Conservation (phyloP, 2,797 vertebrate genomes). For the Erpetoichthys calabaricus region DNA sequence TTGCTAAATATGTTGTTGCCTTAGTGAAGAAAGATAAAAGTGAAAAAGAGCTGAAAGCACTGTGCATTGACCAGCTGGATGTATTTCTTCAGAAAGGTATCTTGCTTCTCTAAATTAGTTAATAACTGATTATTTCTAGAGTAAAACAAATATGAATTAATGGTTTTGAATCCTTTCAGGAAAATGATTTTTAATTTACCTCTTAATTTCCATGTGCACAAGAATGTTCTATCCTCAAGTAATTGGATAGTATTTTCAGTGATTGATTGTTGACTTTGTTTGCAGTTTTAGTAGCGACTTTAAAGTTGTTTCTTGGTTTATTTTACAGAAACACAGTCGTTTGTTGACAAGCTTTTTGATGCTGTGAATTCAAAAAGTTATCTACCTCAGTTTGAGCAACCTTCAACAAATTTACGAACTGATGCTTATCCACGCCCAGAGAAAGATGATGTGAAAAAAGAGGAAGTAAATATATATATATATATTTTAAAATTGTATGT, state of each 20-base stretch:
- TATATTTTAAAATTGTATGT: background rate
- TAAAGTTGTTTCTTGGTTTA: background rate
- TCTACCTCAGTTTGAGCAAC: conserved; percentile 75
- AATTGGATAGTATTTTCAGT: too few relatives aligned
- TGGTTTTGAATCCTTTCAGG: too few relatives aligned
- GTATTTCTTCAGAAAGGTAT: conserved; percentile 97
- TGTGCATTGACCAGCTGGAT: conserved; percentile 96
- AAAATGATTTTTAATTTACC: too few relatives aligned
- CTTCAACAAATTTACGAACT: conserved; percentile 52
- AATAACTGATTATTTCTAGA: too few relatives aligned
- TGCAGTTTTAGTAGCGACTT: too few relatives aligned
- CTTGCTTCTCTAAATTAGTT: background rate
- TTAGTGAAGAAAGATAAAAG: conserved; percentile 97
- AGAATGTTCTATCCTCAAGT: too few relatives aligned
- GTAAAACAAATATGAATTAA: too few relatives aligned
- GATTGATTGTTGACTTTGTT: too few relatives aligned
- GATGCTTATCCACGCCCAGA: conserved; percentile 67
- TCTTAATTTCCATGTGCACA: too few relatives aligned
- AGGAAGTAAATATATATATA: conserved; percentile 55
- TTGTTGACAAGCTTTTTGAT: conserved; percentile 96
- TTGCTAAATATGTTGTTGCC: conserved; percentile 95
- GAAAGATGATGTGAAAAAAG: conserved; percentile 84
- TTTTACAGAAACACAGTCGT: conserved; percentile 79
- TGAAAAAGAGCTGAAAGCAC: conserved; percentile 87
- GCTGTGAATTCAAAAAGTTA: conserved; percentile 89